These are phyloP conservation scores for Antheraea assamensis DNA, from an alignment of 2,888 invertebrate genomes.

Conservation along the genomic window DNA sequence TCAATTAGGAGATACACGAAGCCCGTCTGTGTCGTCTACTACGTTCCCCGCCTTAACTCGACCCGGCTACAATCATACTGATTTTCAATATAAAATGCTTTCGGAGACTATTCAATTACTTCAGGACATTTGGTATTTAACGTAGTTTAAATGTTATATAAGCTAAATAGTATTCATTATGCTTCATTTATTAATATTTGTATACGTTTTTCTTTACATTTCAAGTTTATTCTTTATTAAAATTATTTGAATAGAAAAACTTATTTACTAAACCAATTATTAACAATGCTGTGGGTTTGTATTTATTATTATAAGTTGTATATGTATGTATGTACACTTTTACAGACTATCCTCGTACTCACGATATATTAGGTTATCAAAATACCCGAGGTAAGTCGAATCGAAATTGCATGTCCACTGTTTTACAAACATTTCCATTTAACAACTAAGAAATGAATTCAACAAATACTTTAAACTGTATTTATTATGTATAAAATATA, in stretches of 20 bases:
- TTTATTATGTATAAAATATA: no score
- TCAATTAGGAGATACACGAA: conserved; percentile 74
- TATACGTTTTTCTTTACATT: not conserved
- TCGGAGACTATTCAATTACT: conserved; percentile 1
- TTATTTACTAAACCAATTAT: not conserved
- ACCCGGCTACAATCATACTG: conserved; percentile 10
- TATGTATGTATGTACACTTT: no score
- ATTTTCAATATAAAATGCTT: conserved; percentile 4
- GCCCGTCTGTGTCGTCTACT: conserved; percentile 35
- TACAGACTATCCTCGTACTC: no score
- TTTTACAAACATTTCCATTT: no score
- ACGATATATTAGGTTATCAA: no score
- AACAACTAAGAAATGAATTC: no score
- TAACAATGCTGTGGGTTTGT: not conserved
- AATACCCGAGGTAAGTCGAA: no score
- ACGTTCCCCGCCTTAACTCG: conserved; percentile 18
- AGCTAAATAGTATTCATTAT: not conserved
- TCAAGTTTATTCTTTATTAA: not conserved
- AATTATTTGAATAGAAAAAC: not conserved
- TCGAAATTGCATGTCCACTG: no score
- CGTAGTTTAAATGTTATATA: not conserved
- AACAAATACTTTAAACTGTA: no score
- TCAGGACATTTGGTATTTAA: not conserved
- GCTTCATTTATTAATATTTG: not conserved
- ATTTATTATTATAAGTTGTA: no score